These are phyloP conservation scores for Tridacna gigas DNA, from an alignment of 2,888 invertebrate species.

Conservation along the genomic window DNA sequence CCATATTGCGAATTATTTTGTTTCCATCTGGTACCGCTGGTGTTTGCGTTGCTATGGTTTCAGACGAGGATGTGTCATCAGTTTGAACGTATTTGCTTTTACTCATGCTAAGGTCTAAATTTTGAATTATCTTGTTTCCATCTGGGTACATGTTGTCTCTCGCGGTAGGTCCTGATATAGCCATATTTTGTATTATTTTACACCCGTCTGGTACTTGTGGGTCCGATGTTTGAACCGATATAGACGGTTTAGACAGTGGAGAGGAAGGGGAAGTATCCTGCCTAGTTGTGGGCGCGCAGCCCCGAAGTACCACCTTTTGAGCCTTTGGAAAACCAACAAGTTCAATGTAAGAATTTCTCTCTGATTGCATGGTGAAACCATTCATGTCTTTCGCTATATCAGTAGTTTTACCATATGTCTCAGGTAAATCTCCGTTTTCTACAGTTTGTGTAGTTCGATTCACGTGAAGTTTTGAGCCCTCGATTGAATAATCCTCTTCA, in stretches of 20 bases:
- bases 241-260: background rate
- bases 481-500: conserved; percentile 7
- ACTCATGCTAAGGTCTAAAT: conserved; percentile 4
- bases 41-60: conserved; percentile 6
- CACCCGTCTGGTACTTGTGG: conserved; percentile 35
- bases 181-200: conserved; percentile 48
- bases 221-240: background rate
- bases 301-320: conserved; percentile 17
- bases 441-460: conserved; percentile 49
- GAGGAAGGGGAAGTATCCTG: background rate
- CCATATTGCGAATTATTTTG: conserved; percentile 32
- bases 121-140: conserved; percentile 27
- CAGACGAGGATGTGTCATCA: background rate
- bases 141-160: background rate
- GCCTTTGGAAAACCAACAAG: conserved; percentile 10
- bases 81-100: background rate
- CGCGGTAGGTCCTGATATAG: background rate
- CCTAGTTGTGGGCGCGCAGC: background rate
- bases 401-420: background rate
- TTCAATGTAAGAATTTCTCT: conserved; percentile 5
- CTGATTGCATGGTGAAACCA: background rate
- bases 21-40: conserved; percentile 6
- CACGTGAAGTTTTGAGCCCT: conserved; percentile 46
- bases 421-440: background rate
- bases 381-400: background rate